A percentile compares a stretch with the other conserved stretches of the same genome.
Conservation (phyloP, 53 echinoderm and acorn worm genomes). For the Astropecten irregularis region DNA sequence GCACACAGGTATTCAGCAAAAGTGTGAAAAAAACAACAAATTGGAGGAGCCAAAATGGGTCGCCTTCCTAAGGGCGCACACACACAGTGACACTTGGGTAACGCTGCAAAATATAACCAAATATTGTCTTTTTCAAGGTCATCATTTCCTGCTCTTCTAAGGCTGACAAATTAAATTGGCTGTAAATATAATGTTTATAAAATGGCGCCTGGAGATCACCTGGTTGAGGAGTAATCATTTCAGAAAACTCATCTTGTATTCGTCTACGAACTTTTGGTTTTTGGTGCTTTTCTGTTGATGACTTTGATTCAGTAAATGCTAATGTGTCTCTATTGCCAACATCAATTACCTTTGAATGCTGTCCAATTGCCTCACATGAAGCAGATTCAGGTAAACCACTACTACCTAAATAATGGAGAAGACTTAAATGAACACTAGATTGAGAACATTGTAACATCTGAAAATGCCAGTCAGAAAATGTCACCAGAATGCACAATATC, state of each 20-base stretch:
- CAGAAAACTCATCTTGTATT: constrained; percentile 3
- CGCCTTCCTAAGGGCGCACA: too few species aligned
- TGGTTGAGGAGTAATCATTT: constrained; percentile 4
- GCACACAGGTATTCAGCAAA: too few species aligned
- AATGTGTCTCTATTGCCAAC: too few species aligned
- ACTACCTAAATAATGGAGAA: constrained; percentile 8
- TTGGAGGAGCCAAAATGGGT: too few species aligned
- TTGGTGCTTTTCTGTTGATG: too few species aligned
- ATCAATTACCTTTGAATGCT: background rate
- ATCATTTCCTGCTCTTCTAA: background rate
- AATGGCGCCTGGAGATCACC: background rate
- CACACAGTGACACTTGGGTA: constrained; percentile 6
- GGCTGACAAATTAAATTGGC: background rate
- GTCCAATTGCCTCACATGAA: background rate
- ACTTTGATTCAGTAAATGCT: too few species aligned
- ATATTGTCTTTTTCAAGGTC: background rate
- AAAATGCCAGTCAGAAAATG: constrained; percentile 15
- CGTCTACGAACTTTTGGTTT: constrained; percentile 12
- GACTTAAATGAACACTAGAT: constrained; percentile 19
- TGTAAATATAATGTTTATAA: constrained; percentile 11
- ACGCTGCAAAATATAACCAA: constrained; percentile 20
- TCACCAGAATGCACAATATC: background rate
- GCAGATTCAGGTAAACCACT: background rate
- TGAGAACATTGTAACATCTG: background rate
- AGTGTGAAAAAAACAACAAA: too few species aligned